A percentile compares a stretch with the other conserved stretches of the same genome.
These are phyloP conservation scores for Teleogryllus occipitalis DNA, from an alignment of 1,140 invertebrate genomes.

Conservation along the genomic window DNA sequence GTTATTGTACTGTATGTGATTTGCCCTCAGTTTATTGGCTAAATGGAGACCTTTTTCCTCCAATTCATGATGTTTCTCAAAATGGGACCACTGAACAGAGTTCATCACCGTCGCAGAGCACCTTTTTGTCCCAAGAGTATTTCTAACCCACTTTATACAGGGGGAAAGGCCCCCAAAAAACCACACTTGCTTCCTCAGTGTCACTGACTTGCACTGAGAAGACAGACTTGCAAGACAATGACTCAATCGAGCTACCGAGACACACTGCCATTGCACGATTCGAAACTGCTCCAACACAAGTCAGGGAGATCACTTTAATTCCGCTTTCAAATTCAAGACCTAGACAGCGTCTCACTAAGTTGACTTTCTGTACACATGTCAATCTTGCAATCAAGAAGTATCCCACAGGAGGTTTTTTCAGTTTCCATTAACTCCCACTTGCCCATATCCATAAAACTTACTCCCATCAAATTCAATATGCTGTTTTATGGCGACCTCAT, in stretches of 20 bases:
- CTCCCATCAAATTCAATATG: too few relatives aligned
- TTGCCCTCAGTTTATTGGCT: conserved; percentile 28
- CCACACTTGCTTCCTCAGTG: neutral
- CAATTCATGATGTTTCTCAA: conserved; percentile 22
- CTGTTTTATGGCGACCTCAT: too few relatives aligned
- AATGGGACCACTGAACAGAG: conserved; percentile 26
- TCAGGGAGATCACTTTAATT: neutral
- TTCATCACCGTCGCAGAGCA: conserved; percentile 17
- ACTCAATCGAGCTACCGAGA: neutral
- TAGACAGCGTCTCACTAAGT: conserved; percentile 23
- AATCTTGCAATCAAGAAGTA: too few relatives aligned
- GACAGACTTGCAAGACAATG: neutral
- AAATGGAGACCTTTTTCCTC: conserved; percentile 27
- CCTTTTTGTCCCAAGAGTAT: conserved; percentile 12
- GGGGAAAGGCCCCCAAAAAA: neutral
- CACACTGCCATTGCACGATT: conserved; percentile 9
- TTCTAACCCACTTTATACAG: conserved; percentile 7
- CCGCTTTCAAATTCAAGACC: neutral
- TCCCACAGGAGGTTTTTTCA: too few relatives aligned
- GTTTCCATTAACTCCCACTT: too few relatives aligned
- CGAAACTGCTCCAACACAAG: conserved; percentile 8
- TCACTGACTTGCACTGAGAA: conserved; percentile 5
- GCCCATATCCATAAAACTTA: too few relatives aligned
- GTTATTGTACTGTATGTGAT: conserved; percentile 27
- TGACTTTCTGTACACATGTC: too few relatives aligned